Conservation (phyloP, 2,797 vertebrate species). For the Propithecus perrieri region DNA sequence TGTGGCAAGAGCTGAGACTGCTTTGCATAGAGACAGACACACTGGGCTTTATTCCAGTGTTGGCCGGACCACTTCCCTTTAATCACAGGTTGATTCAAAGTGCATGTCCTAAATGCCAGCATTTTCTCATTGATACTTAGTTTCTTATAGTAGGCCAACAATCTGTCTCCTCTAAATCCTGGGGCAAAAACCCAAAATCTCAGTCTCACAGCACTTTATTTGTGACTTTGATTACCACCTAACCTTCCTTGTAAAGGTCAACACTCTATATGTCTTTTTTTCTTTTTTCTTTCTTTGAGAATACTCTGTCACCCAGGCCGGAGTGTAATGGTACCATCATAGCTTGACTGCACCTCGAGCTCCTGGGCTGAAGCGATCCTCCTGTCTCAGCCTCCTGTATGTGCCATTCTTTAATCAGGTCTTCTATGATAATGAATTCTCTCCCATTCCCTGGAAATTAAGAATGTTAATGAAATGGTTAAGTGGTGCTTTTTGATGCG, state of each 20-base stretch:
- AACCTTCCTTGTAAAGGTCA: neutral
- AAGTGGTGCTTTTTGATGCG: neutral
- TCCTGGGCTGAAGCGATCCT: neutral
- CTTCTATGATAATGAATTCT: neutral
- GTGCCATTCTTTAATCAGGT: conserved; percentile 23
- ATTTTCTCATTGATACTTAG: neutral
- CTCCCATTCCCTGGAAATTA: neutral
- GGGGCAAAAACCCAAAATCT: neutral
- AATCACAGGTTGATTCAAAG: neutral
- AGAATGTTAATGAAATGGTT: neutral
- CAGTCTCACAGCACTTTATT: neutral
- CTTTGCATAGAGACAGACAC: neutral
- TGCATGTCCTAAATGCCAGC: neutral
- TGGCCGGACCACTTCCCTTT: neutral
- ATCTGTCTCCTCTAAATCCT: neutral
- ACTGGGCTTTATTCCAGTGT: neutral
- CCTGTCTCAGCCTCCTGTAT: neutral
- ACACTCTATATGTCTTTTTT: neutral
- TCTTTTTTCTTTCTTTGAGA: neutral
- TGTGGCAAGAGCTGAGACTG: neutral
- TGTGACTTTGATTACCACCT: neutral
- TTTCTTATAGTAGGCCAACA: neutral
- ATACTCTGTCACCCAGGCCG: neutral
- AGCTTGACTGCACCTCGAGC: neutral
- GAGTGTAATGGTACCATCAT: neutral